phyloP scores from a whole-genome alignment of 2,113 vertebrate species.

The Fregata magnificens region DNA sequence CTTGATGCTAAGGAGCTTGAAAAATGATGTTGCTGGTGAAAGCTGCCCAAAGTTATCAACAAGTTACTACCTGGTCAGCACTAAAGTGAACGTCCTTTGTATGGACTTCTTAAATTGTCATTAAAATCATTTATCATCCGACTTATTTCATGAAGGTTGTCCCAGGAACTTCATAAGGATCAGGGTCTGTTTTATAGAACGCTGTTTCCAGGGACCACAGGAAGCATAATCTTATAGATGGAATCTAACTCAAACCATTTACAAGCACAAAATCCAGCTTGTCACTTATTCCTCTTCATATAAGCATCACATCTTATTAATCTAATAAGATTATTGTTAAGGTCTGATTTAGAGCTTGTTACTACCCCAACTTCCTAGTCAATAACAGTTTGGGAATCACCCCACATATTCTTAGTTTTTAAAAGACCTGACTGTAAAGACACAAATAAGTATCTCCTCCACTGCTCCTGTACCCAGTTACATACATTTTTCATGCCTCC shows the following conservation, averaged over 20 bases:
- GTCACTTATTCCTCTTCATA: neutral
- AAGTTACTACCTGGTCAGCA: neutral
- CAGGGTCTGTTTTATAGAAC: neutral
- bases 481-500: neutral
- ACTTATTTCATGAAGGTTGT: neutral
- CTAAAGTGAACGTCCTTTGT: neutral
- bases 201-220: neutral
- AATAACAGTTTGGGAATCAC: neutral
- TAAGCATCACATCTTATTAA: neutral
- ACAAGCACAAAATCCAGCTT: neutral
- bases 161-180: neutral
- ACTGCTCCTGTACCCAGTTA: neutral
- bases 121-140: neutral
- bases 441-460: neutral
- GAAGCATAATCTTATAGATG: neutral
- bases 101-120: neutral
- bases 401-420: neutral
- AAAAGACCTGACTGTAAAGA: neutral
- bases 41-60: neutral
- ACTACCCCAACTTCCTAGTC: neutral
- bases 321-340: neutral
- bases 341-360: neutral
- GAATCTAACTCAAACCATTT: neutral
- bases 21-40: neutral
- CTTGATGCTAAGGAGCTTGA: neutral